Evolutionary conservation across 2,113 vertebrate genomes (phyloP).

Genomic region (Oceanites oceanicus): DNA sequence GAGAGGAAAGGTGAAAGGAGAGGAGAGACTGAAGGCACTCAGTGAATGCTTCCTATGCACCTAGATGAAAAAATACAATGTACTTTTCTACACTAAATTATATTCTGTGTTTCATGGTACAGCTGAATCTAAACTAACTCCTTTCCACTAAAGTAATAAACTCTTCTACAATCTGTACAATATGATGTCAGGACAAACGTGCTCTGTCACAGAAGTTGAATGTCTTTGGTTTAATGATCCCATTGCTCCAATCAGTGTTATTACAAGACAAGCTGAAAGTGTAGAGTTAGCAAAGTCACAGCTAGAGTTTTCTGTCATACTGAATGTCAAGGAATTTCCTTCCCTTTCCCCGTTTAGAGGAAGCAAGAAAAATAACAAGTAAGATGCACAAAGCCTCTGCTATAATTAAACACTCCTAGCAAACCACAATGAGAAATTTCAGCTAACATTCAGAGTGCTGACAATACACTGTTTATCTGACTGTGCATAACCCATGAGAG

Average conservation of each 20-base stretch:
- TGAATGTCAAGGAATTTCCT: neutral
- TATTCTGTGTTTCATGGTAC: neutral
- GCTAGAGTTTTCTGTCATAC: neutral
- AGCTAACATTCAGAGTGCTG: neutral
- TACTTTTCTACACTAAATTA: neutral
- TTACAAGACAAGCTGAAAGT: neutral
- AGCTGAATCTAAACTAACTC: neutral
- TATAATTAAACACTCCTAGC: neutral
- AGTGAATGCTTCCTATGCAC: neutral
- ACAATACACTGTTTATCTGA: neutral
- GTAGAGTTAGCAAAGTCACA: neutral
- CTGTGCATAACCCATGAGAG: neutral
- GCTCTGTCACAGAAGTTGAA: neutral
- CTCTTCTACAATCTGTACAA: neutral
- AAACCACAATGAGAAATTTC: neutral
- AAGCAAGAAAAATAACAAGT: neutral
- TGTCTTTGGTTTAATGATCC: neutral
- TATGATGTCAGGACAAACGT: neutral
- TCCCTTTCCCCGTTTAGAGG: neutral
- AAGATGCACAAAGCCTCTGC: neutral
- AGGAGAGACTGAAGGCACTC: neutral
- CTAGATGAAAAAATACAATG: neutral
- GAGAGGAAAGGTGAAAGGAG: neutral
- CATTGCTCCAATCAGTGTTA: neutral
- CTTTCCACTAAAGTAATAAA: neutral